phyloP scores from a whole-genome alignment of 2,797 vertebrate species.

The Acrossocheilus fasciatus region DNA sequence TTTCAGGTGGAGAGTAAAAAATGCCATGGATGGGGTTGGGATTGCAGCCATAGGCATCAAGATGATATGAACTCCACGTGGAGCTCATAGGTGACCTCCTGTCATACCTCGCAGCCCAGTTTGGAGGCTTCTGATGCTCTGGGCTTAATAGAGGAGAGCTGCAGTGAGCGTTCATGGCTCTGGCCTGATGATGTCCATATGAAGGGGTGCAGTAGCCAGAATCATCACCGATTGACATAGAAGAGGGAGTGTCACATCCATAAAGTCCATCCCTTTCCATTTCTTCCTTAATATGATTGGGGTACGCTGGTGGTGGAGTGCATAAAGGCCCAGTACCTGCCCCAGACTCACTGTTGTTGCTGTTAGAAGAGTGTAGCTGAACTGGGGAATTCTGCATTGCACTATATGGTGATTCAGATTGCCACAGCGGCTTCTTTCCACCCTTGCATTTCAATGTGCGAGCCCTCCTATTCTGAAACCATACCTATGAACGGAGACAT shows the following conservation, averaged over 20 bases:
- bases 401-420: constrained; percentile 51
- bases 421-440: constrained; percentile 73
- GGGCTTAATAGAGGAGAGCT: constrained; percentile 53
- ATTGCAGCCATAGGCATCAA: constrained; percentile 62
- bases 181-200: constrained; percentile 61
- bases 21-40: constrained; percentile 48
- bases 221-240: constrained; percentile 51
- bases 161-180: constrained; percentile 36
- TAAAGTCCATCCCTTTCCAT: constrained; percentile 66
- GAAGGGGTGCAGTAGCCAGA: constrained; percentile 61
- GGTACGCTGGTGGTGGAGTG: constrained; percentile 64
- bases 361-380: constrained; percentile 37
- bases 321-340: constrained; percentile 39
- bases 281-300: constrained; percentile 70
- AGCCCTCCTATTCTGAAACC: constrained; percentile 83
- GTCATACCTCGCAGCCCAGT: constrained; percentile 63
- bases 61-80: constrained; percentile 65
- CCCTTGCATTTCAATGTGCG: constrained; percentile 79
- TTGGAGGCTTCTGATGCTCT: constrained; percentile 46
- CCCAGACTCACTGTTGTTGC: constrained; percentile 34
- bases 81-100: constrained; percentile 55
- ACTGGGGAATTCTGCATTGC: constrained; percentile 52
- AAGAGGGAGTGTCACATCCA: constrained; percentile 59
- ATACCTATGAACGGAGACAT: constrained; percentile 72
- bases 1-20: constrained; percentile 64